phyloP scores from a whole-genome alignment of 2,888 invertebrate species.

The Leptinotarsa peninsularis region DNA sequence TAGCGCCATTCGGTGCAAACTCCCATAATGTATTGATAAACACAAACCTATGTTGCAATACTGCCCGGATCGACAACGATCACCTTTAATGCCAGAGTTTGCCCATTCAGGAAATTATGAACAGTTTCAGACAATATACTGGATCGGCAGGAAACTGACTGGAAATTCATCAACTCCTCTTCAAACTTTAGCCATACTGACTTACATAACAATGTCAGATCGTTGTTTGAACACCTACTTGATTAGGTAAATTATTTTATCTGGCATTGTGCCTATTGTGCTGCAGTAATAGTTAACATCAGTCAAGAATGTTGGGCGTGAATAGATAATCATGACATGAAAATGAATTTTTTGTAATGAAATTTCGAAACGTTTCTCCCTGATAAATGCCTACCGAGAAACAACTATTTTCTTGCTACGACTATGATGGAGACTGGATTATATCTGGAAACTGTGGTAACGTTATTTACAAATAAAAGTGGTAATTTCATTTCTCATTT shows the following conservation, averaged over 20 bases:
- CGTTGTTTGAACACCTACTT: constrained; percentile 44
- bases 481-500: too few species aligned
- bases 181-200: constrained; percentile 17
- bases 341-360: too few species aligned
- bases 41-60: constrained; percentile 24
- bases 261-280: background rate
- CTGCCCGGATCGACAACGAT: constrained; percentile 27
- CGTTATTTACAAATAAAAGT: too few species aligned
- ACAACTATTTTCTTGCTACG: too few species aligned
- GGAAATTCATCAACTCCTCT: constrained; percentile 31
- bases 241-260: constrained; percentile 28
- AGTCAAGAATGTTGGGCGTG: background rate
- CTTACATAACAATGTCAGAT: constrained; percentile 41
- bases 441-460: too few species aligned
- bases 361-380: too few species aligned
- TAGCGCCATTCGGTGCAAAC: constrained; percentile 34
- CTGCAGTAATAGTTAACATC: background rate
- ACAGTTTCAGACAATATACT: constrained; percentile 53
- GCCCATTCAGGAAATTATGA: constrained; percentile 56
- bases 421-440: too few species aligned
- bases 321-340: background rate
- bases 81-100: constrained; percentile 40
- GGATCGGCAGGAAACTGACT: constrained; percentile 43
- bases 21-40: constrained; percentile 40
- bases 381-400: too few species aligned